Evolutionary conservation across 2,113 vertebrate genomes (phyloP), one percentile per base, ranked within the genome.

Genomic region (Pomatostomus ruficeps): DNA sequence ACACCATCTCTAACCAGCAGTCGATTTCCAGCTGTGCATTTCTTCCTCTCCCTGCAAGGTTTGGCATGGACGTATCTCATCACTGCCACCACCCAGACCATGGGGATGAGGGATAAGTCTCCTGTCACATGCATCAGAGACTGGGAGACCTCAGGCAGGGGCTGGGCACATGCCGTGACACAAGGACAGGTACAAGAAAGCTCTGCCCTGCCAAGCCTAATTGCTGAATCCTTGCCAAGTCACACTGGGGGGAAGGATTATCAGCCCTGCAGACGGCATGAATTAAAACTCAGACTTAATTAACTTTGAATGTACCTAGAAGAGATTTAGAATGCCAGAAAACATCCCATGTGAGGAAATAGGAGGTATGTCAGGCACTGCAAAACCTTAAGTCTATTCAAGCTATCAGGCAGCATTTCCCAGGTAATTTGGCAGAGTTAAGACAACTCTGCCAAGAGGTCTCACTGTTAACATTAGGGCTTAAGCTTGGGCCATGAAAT

Each of bases 211-310:
- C 49, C 71, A 55, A 83, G 22, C 19, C 82, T 65, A 61, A 89
- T 75, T 55, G 66, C 66, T 85, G 81, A 61, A 91, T 75, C 81
- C 70, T 91, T 1, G 0, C 38, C 57, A 52, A 78, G 43, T 40
- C 48, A 54, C 2, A 3, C 3, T 36, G 5, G 38, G 4, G 23
- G 13, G 20, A 22, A 52, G 74, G 78, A 91, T 90, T 96, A 90
- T 79, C 74, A 75, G 40, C 21, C 57, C n/a, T 48, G 61, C 28
- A 87, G 87, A 88, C 45, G 68, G 63, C 0, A 6, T 31, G 23
- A 85, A 70, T 81, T 80, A 93, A 87, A 93, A 61, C 82, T 85
- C 67, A 76, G 62, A 57, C 28, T 55, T 94, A 82, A 94, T 85
- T 91, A 88, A 88, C 82, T 94, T 74, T 66, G 78, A 63, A 65